Conservation (phyloP, 2,113 vertebrate species). For the Perca fluviatilis region DNA sequence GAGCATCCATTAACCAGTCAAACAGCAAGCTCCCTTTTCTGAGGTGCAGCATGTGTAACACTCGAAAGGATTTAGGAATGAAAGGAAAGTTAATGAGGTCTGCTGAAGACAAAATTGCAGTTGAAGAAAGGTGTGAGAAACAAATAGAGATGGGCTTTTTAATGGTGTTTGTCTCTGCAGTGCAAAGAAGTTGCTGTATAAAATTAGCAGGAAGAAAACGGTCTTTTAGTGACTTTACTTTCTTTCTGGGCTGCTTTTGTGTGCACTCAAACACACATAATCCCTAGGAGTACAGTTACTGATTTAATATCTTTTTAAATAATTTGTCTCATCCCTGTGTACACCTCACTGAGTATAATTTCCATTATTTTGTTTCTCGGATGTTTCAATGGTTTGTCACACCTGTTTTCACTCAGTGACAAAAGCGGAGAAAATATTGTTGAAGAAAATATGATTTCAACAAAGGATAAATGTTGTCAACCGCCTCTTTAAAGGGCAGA, state of each 20-base stretch:
- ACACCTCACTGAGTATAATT: slow-evolving; percentile 25
- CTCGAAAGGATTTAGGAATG: slow-evolving; percentile 63
- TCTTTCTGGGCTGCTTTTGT: slow-evolving; percentile 13
- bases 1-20: slow-evolving; percentile 67
- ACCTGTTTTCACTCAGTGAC: slow-evolving; percentile 24
- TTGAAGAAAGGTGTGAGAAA: slow-evolving; percentile 53
- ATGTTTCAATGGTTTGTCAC: slow-evolving; percentile 38
- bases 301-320: slow-evolving; percentile 21
- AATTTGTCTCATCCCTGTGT: slow-evolving; percentile 8
- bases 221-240: slow-evolving; percentile 31
- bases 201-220: slow-evolving; percentile 44
- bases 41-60: slow-evolving; percentile 56
- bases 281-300: slow-evolving; percentile 9
- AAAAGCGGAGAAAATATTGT: slow-evolving; percentile 34
- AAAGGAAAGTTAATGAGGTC: slow-evolving; percentile 76
- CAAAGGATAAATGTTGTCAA: slow-evolving; percentile 40
- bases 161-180: slow-evolving; percentile 59
- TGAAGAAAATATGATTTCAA: slow-evolving; percentile 49
- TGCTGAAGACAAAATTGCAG: slow-evolving; percentile 58
- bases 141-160: slow-evolving; percentile 58
- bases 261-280: slow-evolving; percentile 20
- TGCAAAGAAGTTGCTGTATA: slow-evolving; percentile 43
- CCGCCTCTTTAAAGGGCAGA: slow-evolving; percentile 45
- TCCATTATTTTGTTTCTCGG: slow-evolving; percentile 21
- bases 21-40: slow-evolving; percentile 44